Evolutionary conservation across 2,888 invertebrate genomes (phyloP), one percentile per base, ranked within the genome.

Genomic region (Polyploca ridens): DNA sequence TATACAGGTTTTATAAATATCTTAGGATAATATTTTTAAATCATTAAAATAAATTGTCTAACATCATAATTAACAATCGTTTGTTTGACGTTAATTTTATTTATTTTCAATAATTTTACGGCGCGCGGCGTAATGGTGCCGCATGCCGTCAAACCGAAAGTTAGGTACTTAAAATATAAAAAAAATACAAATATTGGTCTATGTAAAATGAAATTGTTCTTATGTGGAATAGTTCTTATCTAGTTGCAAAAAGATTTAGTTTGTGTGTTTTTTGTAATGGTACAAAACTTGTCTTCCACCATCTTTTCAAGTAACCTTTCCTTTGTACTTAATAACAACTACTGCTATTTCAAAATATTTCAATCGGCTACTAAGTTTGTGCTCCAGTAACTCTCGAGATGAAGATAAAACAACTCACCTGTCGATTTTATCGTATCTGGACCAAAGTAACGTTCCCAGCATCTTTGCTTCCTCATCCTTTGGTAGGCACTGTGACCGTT

Each of bases 391-490:
- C 58, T 33, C 33, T 19, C 54, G 16, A n/a, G 62, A 62, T 59
- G 33, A 59, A 49, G 63, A 33, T 64, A 60, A 44, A 63, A 19
- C 38, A 4, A 74, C 81, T 76, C 66, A 93, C 93, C 93, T 93
- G 91, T 92, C 86, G 89, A 83, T 83, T 90, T 84, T 72, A 85
- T 82, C 78, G 79, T 83, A 75, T 88, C 86, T 72, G 87, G 87
- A 82, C 86, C 87, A 86, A 89, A 88, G 84, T 81, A 89, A 83
- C 83, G 85, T 82, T 85, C 86, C 89, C 89, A 77, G 76, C 84
- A 89, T 88, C 89, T 88, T 81, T 90, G 90, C 88, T 90, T 90
- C 94, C 88, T 92, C 94, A 94, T 94, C 85, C 91, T 94, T 93
- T 91, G 90, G 78, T 82, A 87, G 87, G 85, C 88, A 84, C 85